A percentile compares a stretch with the other conserved stretches of the same genome.
phyloP scores from a whole-genome alignment of 2,888 invertebrate genomes.

The Tenthredo notha region DNA sequence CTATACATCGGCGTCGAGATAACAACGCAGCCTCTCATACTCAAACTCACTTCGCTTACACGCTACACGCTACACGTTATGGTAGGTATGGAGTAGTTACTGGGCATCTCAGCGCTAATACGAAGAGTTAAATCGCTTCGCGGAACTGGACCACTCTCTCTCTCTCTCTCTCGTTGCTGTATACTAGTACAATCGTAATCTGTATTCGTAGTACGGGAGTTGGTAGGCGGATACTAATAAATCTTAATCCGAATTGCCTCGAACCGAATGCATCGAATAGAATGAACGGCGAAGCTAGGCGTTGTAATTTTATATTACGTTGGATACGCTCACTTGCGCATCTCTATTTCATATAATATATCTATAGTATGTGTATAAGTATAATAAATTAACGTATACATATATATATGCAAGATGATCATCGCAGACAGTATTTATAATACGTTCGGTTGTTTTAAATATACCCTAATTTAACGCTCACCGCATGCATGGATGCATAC shows the following conservation, averaged over 20 bases:
- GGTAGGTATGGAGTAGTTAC: background rate
- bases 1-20: constrained; percentile 13
- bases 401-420: background rate
- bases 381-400: too few relatives aligned
- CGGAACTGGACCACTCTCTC: background rate
- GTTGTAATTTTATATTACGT: background rate
- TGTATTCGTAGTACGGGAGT: background rate
- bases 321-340: background rate
- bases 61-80: background rate
- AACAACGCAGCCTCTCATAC: constrained; percentile 8
- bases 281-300: background rate
- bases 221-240: constrained; percentile 29
- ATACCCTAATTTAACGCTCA: background rate
- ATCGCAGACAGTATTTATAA: background rate
- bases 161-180: too few relatives aligned
- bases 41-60: background rate
- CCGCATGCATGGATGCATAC: background rate
- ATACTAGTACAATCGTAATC: background rate
- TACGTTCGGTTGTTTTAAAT: background rate
- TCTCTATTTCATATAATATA: background rate
- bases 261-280: background rate
- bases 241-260: constrained; percentile 9
- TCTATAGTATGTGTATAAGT: too few relatives aligned
- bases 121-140: constrained; percentile 21
- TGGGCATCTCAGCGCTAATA: background rate